A percentile compares a stretch with the other conserved stretches of the same genome.
phyloP scores from a whole-genome alignment of 1,140 invertebrate genomes.

The Pomacea maculata region DNA sequence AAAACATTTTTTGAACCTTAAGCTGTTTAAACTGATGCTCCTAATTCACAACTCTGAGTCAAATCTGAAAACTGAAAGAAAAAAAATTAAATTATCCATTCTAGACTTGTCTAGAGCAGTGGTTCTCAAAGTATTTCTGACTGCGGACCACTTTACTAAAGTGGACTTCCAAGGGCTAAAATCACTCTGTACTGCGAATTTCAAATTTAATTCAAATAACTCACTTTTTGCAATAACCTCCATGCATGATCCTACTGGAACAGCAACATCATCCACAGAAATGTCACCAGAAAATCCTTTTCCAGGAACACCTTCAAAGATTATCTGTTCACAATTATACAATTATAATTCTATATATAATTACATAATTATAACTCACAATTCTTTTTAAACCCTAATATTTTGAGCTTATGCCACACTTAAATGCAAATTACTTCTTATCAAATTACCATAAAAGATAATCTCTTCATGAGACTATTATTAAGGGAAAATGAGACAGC shows the following conservation, averaged over 20 bases:
- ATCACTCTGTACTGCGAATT: too few species aligned
- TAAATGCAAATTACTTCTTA: neutral
- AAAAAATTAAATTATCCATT: too few species aligned
- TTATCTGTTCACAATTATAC: slow-evolving; percentile 18
- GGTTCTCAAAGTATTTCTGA: too few species aligned
- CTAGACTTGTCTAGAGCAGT: too few species aligned
- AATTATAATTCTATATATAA: neutral
- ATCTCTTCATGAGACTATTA: neutral
- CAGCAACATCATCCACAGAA: slow-evolving; percentile 77
- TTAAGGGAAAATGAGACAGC: neutral
- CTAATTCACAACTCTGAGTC: neutral
- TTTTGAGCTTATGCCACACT: neutral
- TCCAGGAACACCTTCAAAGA: slow-evolving; percentile 72
- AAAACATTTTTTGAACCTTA: neutral
- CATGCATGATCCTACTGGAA: slow-evolving; percentile 48
- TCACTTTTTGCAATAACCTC: neutral
- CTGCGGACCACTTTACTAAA: too few species aligned
- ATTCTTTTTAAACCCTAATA: neutral
- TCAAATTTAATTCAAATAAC: neutral
- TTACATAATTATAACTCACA: neutral
- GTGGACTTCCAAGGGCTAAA: too few species aligned
- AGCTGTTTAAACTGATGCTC: neutral
- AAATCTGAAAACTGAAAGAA: neutral
- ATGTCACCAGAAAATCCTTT: slow-evolving; percentile 77
- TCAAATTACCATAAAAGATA: neutral